phyloP scores from a whole-genome alignment of 1,140 invertebrate species.

The Drosophila suzukii region DNA sequence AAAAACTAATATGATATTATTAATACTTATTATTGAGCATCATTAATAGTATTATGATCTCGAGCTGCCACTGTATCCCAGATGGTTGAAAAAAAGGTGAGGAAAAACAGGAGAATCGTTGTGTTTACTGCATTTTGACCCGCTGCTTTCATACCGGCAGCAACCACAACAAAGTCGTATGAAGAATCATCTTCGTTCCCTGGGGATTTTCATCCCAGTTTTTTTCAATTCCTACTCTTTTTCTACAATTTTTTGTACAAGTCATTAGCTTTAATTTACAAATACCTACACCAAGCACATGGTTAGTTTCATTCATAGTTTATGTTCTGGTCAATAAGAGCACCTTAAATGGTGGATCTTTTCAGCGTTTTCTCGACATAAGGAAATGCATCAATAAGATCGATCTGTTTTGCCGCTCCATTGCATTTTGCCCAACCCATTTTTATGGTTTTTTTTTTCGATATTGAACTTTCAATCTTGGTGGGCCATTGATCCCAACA shows the following conservation, averaged over 20 bases:
- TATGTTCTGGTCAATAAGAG: slow-evolving; percentile 10
- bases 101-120: slow-evolving; percentile 46
- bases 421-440: slow-evolving; percentile 33
- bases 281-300: slow-evolving; percentile 34
- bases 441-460: slow-evolving; percentile 9
- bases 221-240: slow-evolving; percentile 12
- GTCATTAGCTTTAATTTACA: slow-evolving; percentile 83
- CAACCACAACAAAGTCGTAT: slow-evolving; percentile 11
- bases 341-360: slow-evolving; percentile 26
- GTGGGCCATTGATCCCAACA: slow-evolving; percentile 48
- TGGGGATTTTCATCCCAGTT: slow-evolving; percentile 29
- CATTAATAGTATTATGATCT: no score
- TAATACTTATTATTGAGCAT: background rate
- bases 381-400: slow-evolving; percentile 41
- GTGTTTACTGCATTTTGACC: slow-evolving; percentile 76
- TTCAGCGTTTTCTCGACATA: slow-evolving; percentile 23
- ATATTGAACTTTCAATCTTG: slow-evolving; percentile 43
- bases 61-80: background rate
- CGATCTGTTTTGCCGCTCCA: slow-evolving; percentile 38
- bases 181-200: slow-evolving; percentile 38
- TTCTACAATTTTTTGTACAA: slow-evolving; percentile 67
- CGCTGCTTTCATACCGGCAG: slow-evolving; percentile 20
- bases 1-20: no score
- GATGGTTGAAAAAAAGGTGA: slow-evolving; percentile 14
- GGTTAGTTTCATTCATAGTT: slow-evolving; percentile 71